phyloP scores from a whole-genome alignment of 2,888 invertebrate genomes.

The Ptilodon capucinus region DNA sequence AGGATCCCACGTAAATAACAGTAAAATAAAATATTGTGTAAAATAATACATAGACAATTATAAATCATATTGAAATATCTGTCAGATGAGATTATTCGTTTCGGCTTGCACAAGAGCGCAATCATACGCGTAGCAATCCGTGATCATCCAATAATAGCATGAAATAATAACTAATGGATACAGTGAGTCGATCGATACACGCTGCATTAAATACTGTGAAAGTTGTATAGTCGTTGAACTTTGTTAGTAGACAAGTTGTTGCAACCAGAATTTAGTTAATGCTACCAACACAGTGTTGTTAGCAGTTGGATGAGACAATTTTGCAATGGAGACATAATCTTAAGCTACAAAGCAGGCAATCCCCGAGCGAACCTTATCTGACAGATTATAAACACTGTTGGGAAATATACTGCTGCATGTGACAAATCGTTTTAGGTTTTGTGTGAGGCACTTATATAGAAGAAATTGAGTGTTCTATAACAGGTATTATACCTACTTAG shows the following conservation, averaged over 20 bases:
- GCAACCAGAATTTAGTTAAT: conserved; percentile 3
- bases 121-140: conserved; percentile 33
- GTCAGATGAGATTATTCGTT: conserved; percentile 42
- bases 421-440: too few relatives aligned
- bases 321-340: background rate
- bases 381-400: too few relatives aligned
- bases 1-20: too few relatives aligned
- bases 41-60: too few relatives aligned
- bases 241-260: conserved; percentile 16
- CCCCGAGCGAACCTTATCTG: too few relatives aligned
- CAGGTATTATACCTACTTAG: too few relatives aligned
- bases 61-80: too few relatives aligned
- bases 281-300: conserved; percentile 20
- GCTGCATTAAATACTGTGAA: conserved; percentile 12
- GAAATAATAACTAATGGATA: conserved; percentile 36
- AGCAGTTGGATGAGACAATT: background rate
- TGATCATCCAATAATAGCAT: conserved; percentile 44
- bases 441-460: too few relatives aligned
- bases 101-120: conserved; percentile 37
- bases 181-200: conserved; percentile 4
- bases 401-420: too few relatives aligned
- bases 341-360: too few relatives aligned
- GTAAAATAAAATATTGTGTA: background rate
- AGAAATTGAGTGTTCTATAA: too few relatives aligned
- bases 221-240: conserved; percentile 16